Base-by-base conservation (phyloP, 2,888 invertebrate species). In the Cantharis lateralis region DNA sequence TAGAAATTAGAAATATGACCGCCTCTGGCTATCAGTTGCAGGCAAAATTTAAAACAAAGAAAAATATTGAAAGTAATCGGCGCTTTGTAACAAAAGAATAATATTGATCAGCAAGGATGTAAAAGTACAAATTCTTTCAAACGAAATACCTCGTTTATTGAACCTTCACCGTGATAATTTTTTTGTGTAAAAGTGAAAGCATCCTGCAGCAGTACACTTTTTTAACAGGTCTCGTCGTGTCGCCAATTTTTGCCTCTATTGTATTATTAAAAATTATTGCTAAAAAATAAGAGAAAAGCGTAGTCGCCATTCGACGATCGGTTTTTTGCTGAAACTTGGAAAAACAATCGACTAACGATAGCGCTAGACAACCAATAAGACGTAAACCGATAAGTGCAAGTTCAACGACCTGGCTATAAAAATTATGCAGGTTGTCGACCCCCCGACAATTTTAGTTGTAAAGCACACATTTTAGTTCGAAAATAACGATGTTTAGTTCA, bases 401-500 rank as follows among this genome's bases (percentile, higher is more conserved):
- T 48, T 48, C 48, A 48, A 48, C 48, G 48, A 48, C 48, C 48
- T 48, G 48, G 7, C 48, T 48, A 48, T 48, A 48, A 48, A 48
- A 48, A 48, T 48, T 48, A 48, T 48, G 48, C 48, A 66, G 64
- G 64, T 66, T 18, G 64, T 20, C 15, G 64, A 66, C 24, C 64
- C n/a, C 13, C 5, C 16, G 64, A 66, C 18, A 66, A 66, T 24
- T 66, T 20, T 64, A 16, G 62, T 32, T 32, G 32, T 32, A 32
- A 64, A 16, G 64, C 20, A 64, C n/a, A 11, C 7, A 64, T 13
- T 20, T 64, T 66, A 18, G 64, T 71, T 66, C 72, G 13, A 69
- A 75, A 75, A 62, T 16, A 66, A 28, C 62, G 32, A 28, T 63
- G 20, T 28, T 61, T 76, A 76, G 76, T 48, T 76, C 70, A 64